Evolutionary conservation across 2,888 invertebrate species (phyloP), one percentile per base, ranked within the genome.

Genomic region (Drosophila suboccidentalis): DNA sequence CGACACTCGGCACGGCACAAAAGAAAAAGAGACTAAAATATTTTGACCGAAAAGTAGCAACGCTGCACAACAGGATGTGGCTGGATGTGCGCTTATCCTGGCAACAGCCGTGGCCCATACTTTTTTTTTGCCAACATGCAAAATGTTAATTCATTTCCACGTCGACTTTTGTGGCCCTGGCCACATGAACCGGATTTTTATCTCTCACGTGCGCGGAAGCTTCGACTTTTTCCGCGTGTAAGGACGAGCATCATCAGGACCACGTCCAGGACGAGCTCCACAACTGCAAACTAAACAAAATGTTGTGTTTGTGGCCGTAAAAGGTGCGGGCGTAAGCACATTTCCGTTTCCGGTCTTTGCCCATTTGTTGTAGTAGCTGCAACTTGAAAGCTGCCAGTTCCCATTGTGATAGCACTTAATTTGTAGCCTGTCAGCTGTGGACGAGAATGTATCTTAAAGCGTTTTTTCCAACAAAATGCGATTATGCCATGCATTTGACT

Each of bases 131-230:
- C 81, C 61, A 72, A 80, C 86, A 82, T 84, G 88, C 87, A 84
- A 86, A 86, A 88, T 78, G 89, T 86, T 86, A 86, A 86, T 88
- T 88, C 82, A 84, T 87, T 86, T 86, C 64, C 69, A 78, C 66
- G 74, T 73, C 84, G 55, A 71, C 79, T 55, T 80, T 63, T 77
- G 64, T 49, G 64, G 60, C 59, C 44, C 78, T 43, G 71, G 51
- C 47, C 51, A 44, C 66, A 46, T 66, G 71, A 82, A 86, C 81
- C 68, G 80, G 81, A 85, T 86, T 75, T 71, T 75, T 86, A 86
- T 80, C 88, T 80, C 68, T 68, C 82, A 80, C 78, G 66, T 77
- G 71, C 72, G 61, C 61, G 61, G 39, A 58, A 66, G 39, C 63
- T 32, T 29, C 53, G 57, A 41, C 58, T 53, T 47, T 47, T 29